These are phyloP conservation scores for Coecobrya sp. DNA, from an alignment of 2,888 invertebrate species.

Conservation along the genomic window DNA sequence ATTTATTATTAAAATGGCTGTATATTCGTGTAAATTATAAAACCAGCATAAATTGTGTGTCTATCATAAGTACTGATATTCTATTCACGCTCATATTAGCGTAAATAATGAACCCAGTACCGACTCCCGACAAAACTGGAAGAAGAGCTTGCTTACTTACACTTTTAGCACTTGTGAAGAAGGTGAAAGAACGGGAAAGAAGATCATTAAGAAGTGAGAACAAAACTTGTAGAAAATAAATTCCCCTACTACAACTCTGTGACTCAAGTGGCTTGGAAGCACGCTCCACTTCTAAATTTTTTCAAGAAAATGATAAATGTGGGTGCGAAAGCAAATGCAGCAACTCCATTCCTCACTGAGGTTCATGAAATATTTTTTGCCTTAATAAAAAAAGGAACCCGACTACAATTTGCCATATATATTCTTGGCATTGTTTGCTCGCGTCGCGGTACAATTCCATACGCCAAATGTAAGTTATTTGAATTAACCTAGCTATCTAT, in stretches of 20 bases:
- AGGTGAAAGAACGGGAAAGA: conserved; percentile 39
- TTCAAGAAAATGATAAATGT: conserved; percentile 28
- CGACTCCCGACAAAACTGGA: background rate
- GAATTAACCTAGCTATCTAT: too few species aligned
- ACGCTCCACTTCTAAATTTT: conserved; percentile 44
- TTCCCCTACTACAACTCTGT: background rate
- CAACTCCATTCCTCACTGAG: background rate
- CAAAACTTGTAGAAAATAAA: conserved; percentile 30
- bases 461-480: too few species aligned
- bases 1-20: background rate
- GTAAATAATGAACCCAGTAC: background rate
- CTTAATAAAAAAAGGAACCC: background rate
- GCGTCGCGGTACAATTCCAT: too few species aligned
- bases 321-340: background rate
- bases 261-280: conserved; percentile 12
- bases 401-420: background rate
- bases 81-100: background rate
- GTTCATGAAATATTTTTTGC: background rate
- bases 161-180: background rate
- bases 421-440: background rate
- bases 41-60: background rate
- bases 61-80: background rate
- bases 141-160: background rate
- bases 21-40: background rate
- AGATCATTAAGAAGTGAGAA: conserved; percentile 56